Conservation (phyloP, 1,140 invertebrate species). For the Caenorhabditis tropicalis region DNA sequence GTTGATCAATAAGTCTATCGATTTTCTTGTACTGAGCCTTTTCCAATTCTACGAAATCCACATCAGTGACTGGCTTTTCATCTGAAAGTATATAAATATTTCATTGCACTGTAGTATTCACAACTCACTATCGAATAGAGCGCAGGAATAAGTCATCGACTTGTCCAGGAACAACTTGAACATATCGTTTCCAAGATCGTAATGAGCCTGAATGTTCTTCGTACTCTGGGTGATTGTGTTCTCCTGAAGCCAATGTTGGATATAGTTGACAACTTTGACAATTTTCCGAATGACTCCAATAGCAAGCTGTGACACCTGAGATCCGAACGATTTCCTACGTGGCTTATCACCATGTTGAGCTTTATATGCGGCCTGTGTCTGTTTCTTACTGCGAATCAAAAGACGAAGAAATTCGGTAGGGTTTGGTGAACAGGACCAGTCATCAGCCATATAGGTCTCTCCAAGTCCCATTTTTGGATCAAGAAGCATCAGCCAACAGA, state of each 20-base stretch:
- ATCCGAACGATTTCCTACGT: neutral
- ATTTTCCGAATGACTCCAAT: conserved; percentile 38
- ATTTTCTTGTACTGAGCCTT: conserved; percentile 69
- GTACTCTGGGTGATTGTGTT: conserved; percentile 49
- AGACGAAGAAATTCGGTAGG: conserved; percentile 60
- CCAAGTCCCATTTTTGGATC: conserved; percentile 61
- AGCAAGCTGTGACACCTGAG: neutral
- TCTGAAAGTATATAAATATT: neutral
- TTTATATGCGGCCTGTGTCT: conserved; percentile 1
- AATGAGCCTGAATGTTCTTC: conserved; percentile 60
- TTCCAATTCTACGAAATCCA: conserved; percentile 40
- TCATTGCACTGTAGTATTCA: too few species aligned
- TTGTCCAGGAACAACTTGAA: conserved; percentile 62
- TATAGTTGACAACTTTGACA: conserved; percentile 57
- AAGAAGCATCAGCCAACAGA: conserved; percentile 54
- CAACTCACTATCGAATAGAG: conserved; percentile 57
- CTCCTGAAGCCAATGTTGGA: conserved; percentile 54
- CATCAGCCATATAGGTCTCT: conserved; percentile 62
- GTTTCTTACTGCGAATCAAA: conserved; percentile 55
- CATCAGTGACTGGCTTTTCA: conserved; percentile 17
- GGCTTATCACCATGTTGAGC: conserved; percentile 2
- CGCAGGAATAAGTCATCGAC: conserved; percentile 66
- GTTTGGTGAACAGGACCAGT: conserved; percentile 59
- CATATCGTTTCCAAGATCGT: conserved; percentile 65
- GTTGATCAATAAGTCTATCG: conserved; percentile 63